phyloP scores from a whole-genome alignment of 2,888 invertebrate species.

The Cylloceria caligata region DNA sequence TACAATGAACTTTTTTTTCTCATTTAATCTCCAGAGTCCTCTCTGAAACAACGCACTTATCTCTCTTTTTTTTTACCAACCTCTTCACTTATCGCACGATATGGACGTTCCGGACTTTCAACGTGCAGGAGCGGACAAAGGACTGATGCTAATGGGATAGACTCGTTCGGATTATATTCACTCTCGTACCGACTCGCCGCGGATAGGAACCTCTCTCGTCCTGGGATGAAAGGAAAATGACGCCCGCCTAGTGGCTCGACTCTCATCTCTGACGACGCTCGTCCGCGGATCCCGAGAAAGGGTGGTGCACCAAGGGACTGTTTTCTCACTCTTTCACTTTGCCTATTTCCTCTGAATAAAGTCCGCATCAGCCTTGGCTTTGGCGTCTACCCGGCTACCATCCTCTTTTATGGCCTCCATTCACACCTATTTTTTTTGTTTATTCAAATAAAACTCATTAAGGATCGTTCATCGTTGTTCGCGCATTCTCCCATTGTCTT shows the following conservation, averaged over 20 bases:
- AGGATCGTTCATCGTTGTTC: conserved; percentile 44
- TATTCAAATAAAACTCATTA: conserved; percentile 60
- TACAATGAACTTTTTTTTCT: background rate
- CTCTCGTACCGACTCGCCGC: conserved; percentile 50
- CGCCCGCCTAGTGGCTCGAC: conserved; percentile 39
- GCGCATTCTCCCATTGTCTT: conserved; percentile 50
- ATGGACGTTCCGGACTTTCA: conserved; percentile 28
- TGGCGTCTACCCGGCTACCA: conserved; percentile 20
- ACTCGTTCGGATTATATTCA: conserved; percentile 66
- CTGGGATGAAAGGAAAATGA: conserved; percentile 52
- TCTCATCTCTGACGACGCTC: conserved; percentile 27
- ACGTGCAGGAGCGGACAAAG: conserved; percentile 62
- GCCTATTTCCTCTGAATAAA: conserved; percentile 39
- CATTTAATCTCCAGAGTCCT: conserved; percentile 2
- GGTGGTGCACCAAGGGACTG: conserved; percentile 17
- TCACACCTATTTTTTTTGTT: conserved; percentile 7
- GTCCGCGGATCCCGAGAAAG: conserved; percentile 16
- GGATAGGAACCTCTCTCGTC: conserved; percentile 27
- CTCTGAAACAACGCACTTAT: conserved; percentile 22
- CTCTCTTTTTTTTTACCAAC: conserved; percentile 1
- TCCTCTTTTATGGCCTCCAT: conserved; percentile 28
- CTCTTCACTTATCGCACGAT: conserved; percentile 44
- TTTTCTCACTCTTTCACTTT: conserved; percentile 40
- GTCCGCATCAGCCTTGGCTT: conserved; percentile 56
- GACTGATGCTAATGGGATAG: conserved; percentile 68